Evolutionary conservation across 2,113 vertebrate species (phyloP).

Genomic region (Eira barbara): DNA sequence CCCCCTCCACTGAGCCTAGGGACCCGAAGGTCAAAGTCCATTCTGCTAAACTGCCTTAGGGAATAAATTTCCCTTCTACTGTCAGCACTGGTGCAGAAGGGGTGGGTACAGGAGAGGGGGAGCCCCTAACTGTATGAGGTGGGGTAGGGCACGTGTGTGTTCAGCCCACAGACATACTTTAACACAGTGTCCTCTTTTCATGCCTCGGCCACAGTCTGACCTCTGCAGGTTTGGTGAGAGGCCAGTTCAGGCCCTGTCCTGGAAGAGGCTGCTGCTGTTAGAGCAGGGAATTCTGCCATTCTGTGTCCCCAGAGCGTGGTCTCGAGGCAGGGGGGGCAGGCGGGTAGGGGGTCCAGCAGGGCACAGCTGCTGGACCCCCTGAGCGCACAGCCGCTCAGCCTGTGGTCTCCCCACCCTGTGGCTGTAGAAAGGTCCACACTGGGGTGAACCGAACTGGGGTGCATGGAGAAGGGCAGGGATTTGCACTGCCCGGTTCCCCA

Average conservation of each 20-base stretch:
- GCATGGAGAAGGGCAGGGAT: not conserved
- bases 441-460: not conserved
- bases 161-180: not conserved
- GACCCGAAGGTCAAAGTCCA: not conserved
- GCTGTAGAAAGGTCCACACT: accelerated
- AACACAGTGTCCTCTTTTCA: not conserved
- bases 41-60: not conserved
- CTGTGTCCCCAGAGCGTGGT: too few species aligned
- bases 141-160: accelerated
- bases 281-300: not conserved
- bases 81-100: not conserved
- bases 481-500: not conserved
- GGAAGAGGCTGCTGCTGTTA: not conserved
- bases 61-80: not conserved
- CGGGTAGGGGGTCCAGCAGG: not conserved
- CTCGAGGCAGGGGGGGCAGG: too few species aligned
- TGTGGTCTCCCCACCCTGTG: not conserved
- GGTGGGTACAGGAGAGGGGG: not conserved
- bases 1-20: not conserved
- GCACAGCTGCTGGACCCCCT: not conserved
- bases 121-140: not conserved
- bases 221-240: not conserved
- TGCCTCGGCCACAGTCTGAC: not conserved
- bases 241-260: not conserved
- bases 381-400: not conserved